phyloP scores from a whole-genome alignment of 2,888 invertebrate species.

The Cantharis flavilabris region DNA sequence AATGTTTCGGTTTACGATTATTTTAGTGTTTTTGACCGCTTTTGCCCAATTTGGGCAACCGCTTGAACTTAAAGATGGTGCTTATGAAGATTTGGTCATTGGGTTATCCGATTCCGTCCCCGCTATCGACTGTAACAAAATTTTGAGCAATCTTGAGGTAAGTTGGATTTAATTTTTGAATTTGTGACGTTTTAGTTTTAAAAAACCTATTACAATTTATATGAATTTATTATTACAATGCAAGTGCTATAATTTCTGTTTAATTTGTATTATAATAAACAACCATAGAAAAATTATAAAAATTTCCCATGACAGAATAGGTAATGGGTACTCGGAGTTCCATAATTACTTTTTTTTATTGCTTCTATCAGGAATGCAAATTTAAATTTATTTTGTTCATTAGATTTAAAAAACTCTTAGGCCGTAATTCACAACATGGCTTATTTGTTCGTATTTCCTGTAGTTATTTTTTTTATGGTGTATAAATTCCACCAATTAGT shows the following conservation, averaged over 20 bases:
- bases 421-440: not conserved
- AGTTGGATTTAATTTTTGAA: conserved; percentile 25
- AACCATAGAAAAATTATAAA: not conserved
- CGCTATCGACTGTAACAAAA: conserved; percentile 53
- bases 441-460: not conserved
- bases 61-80: conserved; percentile 53
- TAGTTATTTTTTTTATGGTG: not conserved
- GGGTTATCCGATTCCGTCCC: conserved; percentile 56
- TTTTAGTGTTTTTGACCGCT: conserved; percentile 7
- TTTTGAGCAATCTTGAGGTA: conserved; percentile 58
- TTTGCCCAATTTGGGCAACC: conserved; percentile 19
- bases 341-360: not conserved
- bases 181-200: not conserved
- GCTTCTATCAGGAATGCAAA: not conserved
- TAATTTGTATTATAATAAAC: not conserved
- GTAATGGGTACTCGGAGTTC: not conserved
- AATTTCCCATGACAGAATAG: not conserved
- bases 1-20: not conserved
- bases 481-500: not conserved
- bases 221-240: too few relatives aligned
- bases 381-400: not conserved
- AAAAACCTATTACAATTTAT: not conserved
- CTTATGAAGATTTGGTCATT: conserved; percentile 57
- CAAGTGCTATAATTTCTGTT: not conserved
- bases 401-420: not conserved